Conservation (phyloP, 53 echinoderm and acorn worm species). For the Holothuria leucospilota region DNA sequence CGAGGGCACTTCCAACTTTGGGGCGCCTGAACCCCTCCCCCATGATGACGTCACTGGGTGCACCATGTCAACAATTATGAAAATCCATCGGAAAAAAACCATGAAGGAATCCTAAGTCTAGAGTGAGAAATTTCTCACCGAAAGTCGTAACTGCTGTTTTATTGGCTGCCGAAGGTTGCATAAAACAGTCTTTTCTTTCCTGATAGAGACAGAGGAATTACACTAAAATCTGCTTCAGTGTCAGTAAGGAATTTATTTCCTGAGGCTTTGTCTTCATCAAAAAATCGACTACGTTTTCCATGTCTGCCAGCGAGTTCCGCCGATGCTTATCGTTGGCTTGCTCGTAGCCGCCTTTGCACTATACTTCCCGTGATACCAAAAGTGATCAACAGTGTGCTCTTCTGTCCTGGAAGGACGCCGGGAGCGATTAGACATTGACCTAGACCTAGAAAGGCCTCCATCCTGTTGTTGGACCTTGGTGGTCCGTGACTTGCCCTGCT, state of each 20-base stretch:
- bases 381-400: background rate
- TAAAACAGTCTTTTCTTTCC: slow-evolving; percentile 17
- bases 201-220: slow-evolving; percentile 14
- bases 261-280: slow-evolving; percentile 26
- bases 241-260: slow-evolving; percentile 58
- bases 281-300: slow-evolving; percentile 46
- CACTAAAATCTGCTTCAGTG: slow-evolving; percentile 58
- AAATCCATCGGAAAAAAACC: slow-evolving; percentile 50
- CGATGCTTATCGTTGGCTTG: slow-evolving; percentile 61
- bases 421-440: background rate
- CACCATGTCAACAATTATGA: slow-evolving; percentile 29
- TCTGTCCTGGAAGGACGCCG: background rate
- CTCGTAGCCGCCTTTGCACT: slow-evolving; percentile 23
- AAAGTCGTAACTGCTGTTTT: slow-evolving; percentile 37
- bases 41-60: background rate
- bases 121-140: slow-evolving; percentile 48
- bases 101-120: slow-evolving; percentile 39
- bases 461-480: slow-evolving; percentile 5
- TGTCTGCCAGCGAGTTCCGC: slow-evolving; percentile 38
- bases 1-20: too few species aligned
- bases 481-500: background rate
- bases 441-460: background rate
- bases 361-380: slow-evolving; percentile 58
- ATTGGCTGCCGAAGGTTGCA: slow-evolving; percentile 51
- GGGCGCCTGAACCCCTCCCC: too few species aligned